phyloP scores from a whole-genome alignment of 2,797 vertebrate genomes.

The Apodemus agrarius region DNA sequence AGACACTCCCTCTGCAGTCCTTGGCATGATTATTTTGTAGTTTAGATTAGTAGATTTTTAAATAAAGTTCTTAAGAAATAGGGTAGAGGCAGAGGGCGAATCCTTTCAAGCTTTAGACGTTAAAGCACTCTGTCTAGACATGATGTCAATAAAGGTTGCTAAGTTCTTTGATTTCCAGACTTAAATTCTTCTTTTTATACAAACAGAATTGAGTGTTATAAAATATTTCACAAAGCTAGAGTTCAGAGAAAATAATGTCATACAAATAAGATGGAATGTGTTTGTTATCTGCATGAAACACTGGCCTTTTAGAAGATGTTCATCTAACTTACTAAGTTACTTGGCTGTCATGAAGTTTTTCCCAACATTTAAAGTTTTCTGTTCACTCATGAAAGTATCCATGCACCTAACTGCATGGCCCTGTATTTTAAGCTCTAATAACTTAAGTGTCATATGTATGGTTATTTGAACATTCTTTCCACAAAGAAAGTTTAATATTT shows the following conservation, averaged over 20 bases:
- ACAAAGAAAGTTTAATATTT: neutral
- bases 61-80: slow-evolving; percentile 42
- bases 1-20: neutral
- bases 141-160: slow-evolving; percentile 41
- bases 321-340: neutral
- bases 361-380: neutral
- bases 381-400: neutral
- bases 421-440: neutral
- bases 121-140: slow-evolving; percentile 52
- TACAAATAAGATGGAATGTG: neutral
- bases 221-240: slow-evolving; percentile 49
- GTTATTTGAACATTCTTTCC: neutral
- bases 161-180: slow-evolving; percentile 59
- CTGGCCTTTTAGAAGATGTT: neutral
- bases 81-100: slow-evolving; percentile 11
- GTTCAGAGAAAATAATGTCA: neutral
- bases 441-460: neutral
- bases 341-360: neutral
- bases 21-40: slow-evolving; percentile 47
- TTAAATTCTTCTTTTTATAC: slow-evolving; percentile 30
- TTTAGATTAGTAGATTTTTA: slow-evolving; percentile 50
- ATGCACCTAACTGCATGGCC: neutral
- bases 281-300: neutral
- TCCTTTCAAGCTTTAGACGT: slow-evolving; percentile 26
- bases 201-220: neutral